Evolutionary conservation across 2,888 invertebrate genomes (phyloP), one percentile per base, ranked within the genome.

Genomic region (Volucella bombylans): DNA sequence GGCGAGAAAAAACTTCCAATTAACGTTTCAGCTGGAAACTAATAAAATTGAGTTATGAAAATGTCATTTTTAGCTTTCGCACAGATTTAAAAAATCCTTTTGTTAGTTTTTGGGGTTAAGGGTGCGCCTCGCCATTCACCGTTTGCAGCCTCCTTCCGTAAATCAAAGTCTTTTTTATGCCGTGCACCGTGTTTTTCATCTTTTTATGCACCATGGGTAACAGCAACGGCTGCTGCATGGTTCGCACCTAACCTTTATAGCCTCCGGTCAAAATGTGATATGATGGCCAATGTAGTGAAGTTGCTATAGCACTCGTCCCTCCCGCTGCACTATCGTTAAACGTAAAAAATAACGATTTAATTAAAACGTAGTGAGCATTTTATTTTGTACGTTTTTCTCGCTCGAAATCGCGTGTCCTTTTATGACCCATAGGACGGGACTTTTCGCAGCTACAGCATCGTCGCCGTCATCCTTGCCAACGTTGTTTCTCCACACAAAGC

Each of bases 301-400:
- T 6, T 14, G 43, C 49, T n/a, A 1, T 38, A 6, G 4, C 6
- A 31, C 31, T 31, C 31, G 31, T 31, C 6, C 31, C 31, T 31
- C 31, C 31, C 31, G 31, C 6, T 31, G 31, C 31, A 31, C 39
- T 38, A 67, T 15, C 15, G 45, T 57, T 74, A 50, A 68, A 62
- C 14, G n/a, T 31, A 69, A 45, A 59, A 50, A 49, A 23, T 64
- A 15, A 73, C 15, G 55, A 67, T 85, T 85, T 85, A 85, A 85
- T 85, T 85, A 85, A 85, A 85, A 71, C 71, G 76, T 67, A 78
- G 76, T 50, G 59, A 52, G 45, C 18, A n/a, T 82, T 69, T 68
- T 68, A 73, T 57, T 68, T 71, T 71, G 39, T 49, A 59, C 18
- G 12, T 65, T 76, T 61, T 65, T 71, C 49, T 50, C 59, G 41